A percentile compares a stretch with the other conserved stretches of the same genome.
phyloP scores from a whole-genome alignment of 2,797 vertebrate species.

The Spatula clypeata region DNA sequence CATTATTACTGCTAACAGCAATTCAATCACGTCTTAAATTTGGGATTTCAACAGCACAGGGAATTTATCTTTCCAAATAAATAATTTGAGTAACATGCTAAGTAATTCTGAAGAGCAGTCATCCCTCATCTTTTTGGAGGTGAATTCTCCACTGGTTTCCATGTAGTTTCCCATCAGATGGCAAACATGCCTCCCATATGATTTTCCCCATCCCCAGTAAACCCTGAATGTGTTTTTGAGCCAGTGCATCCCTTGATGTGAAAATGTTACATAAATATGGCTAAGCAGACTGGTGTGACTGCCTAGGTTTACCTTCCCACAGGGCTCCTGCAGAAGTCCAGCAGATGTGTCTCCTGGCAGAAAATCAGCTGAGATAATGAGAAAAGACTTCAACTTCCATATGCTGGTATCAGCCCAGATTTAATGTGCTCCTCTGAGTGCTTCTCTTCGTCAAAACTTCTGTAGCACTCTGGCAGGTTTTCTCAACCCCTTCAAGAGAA shows the following conservation, averaged over 20 bases:
- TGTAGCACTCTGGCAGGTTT: constrained; percentile 11
- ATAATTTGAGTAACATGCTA: constrained; percentile 23
- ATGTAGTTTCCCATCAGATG: background rate
- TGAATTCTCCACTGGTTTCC: background rate
- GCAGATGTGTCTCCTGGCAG: constrained; percentile 71
- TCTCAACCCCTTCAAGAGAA: background rate
- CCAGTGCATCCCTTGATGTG: background rate
- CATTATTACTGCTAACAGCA: constrained; percentile 53
- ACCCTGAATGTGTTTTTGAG: background rate
- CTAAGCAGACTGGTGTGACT: constrained; percentile 32
- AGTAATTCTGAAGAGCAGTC: background rate
- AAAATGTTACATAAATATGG: constrained; percentile 52
- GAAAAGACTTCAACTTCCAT: constrained; percentile 69
- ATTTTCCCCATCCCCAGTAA: background rate
- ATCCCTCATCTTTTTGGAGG: background rate
- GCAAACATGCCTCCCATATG: background rate
- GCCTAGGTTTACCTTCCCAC: constrained; percentile 13
- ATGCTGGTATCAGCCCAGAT: constrained; percentile 52
- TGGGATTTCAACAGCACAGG: constrained; percentile 33
- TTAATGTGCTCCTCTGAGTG: constrained; percentile 46
- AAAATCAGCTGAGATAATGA: constrained; percentile 72
- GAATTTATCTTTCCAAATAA: constrained; percentile 54
- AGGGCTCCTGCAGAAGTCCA: constrained; percentile 55
- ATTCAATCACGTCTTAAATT: constrained; percentile 55
- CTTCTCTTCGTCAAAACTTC: constrained; percentile 38